Evolutionary conservation across 2,113 vertebrate genomes (phyloP), one percentile per base, ranked within the genome.

Genomic region (Percopsis transmontana): DNA sequence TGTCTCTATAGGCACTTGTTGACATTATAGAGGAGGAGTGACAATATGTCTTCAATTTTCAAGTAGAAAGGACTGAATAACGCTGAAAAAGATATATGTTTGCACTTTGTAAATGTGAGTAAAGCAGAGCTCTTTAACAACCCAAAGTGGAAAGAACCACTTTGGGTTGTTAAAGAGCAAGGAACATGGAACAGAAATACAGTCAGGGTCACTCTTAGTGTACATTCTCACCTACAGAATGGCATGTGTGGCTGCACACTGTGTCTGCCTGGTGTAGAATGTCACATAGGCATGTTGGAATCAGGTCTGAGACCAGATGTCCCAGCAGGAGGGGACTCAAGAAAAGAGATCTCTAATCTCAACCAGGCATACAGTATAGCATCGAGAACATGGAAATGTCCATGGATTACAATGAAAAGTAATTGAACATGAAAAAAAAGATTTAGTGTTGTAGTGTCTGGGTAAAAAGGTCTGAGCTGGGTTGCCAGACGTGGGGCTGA

Each of bases 1-100:
- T 54, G 80, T 62, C 54, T 87, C 87, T 70, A 58, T 75, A 79
- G 78, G 82, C 85, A 84, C 66, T 87, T 86, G 85, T 88, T 89
- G 89, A 91, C 80, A 81, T 85, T 76, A 86, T 76, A 72, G 68
- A 74, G 76, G 73, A 77, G 64, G 79, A 83, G 65, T 62, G 47
- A 78, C 77, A 74, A 77, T 63, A 59, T 67, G 62, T 82, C 59
- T 75, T 76, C 53, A 73, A 66, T 77, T 82, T 82, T 73, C 72
- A 72, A 74, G 48, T 45, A n/a, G 52, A 42, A 73, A 56, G 44
- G 40, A 69, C 55, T 52, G 61, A 83, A 58, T 51, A 76, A 75
- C 62, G 57, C 33, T 54, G 45, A 51, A 51, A 58, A 62, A 66
- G 69, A 14, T 16, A 75, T 20, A 56, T 71, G 55, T 47, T 41